Evolutionary conservation across 2,888 invertebrate species (phyloP), one percentile per base, ranked within the genome.

Genomic region (Amphipoea oculea): DNA sequence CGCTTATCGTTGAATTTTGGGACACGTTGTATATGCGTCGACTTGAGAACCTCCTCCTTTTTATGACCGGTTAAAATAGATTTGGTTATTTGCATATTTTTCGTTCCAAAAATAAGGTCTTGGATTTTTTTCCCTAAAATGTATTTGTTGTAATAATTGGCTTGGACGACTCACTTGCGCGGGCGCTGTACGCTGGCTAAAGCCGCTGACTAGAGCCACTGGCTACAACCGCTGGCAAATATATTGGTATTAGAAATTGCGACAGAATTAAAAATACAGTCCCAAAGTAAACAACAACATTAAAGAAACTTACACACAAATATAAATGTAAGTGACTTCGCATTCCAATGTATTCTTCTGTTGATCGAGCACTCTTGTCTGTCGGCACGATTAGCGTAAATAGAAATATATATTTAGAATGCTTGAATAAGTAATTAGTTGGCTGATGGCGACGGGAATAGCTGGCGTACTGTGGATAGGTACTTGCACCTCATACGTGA

Each of bases 401-500:
- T 71, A 65, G 9, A 68, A 65, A 66, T 60, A 23, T 75, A 69
- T 66, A 72, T 73, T 72, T 71, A 76, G 45, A 75, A 23, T 62
- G 60, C 60, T 68, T 57, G 65, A 85, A 63, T 85, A 66, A 51
- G 62, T 73, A 70, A 85, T 83, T 73, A 73, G 76, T 71, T 62
- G 63, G 48, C 45, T 42, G 57, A 48, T 69, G n/a, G 62, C 12
- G n/a, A 66, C 45, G 36, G 63, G 20, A 57, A 42, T 70, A 66
- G 62, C 42, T 29, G 45, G n/a, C 54, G 14, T 54, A 42, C 36
- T 14, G 73, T 60, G n/a, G 29, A 40, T 17, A n/a, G n/a, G n/a
- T n/a, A 36, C 29, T 48, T 71, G 67, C 68, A 74, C 45, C 23
- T 66, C 23, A 54, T 71, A 73, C 73, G 69, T 74, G 78, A 81